Conservation (phyloP, 2,888 invertebrate genomes). For the Coremacera marginata region DNA sequence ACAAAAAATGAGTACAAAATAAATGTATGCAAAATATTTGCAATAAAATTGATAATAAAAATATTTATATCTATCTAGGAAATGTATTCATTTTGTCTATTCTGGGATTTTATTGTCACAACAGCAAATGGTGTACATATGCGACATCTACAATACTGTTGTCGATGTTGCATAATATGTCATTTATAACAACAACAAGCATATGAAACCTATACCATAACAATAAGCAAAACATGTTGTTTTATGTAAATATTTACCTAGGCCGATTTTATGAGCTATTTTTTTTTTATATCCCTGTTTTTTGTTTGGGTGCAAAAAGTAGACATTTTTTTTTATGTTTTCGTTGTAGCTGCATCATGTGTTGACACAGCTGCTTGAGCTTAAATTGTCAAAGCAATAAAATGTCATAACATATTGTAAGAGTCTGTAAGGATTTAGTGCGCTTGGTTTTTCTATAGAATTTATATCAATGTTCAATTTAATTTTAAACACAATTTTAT, state of each 20-base stretch:
- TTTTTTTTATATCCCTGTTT: neutral
- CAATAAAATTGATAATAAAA: neutral
- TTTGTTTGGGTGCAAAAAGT: neutral
- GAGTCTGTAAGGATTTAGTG: too few species aligned
- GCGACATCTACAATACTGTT: neutral
- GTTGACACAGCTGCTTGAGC: too few species aligned
- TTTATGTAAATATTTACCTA: conserved; percentile 11
- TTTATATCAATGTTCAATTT: too few species aligned
- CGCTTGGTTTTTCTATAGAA: too few species aligned
- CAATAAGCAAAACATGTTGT: neutral
- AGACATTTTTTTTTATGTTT: neutral
- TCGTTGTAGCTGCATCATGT: too few species aligned
- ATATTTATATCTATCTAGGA: too few species aligned
- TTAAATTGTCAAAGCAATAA: too few species aligned
- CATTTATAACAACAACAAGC: conserved; percentile 3
- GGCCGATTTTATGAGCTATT: neutral
- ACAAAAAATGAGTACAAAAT: neutral
- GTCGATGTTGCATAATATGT: neutral
- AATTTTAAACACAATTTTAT: too few species aligned
- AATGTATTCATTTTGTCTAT: neutral
- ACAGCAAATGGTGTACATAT: neutral
- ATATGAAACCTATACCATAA: neutral
- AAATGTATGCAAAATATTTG: neutral
- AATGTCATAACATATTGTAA: too few species aligned
- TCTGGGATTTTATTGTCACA: neutral